Percentiles rank a stretch among this genome's conserved stretches.
Evolutionary conservation across 2,797 vertebrate genomes (phyloP).

Genomic region (Arnoldichthys spilopterus): DNA sequence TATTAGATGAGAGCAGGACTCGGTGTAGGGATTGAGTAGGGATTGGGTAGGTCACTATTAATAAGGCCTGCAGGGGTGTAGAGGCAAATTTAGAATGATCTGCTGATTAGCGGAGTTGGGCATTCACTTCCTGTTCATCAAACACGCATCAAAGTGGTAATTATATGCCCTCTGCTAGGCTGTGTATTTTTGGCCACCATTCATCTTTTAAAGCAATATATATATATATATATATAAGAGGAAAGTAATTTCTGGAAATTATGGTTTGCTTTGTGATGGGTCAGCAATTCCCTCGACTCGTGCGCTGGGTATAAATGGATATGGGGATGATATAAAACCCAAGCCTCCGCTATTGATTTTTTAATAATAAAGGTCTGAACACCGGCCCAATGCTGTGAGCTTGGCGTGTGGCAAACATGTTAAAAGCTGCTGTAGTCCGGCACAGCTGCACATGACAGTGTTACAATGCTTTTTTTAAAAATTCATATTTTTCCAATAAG

Average conservation of each 20-base stretch:
- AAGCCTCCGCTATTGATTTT: constrained; percentile 53
- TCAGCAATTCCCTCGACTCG: constrained; percentile 36
- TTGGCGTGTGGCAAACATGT: constrained; percentile 27
- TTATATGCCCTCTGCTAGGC: constrained; percentile 27
- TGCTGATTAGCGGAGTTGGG: constrained; percentile 33
- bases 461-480: not conserved
- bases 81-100: constrained; percentile 40
- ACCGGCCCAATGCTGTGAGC: constrained; percentile 34
- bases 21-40: not conserved
- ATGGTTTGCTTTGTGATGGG: constrained; percentile 39
- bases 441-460: not conserved
- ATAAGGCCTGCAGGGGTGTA: constrained; percentile 19
- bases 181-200: constrained; percentile 27
- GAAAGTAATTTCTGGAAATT: constrained; percentile 37
- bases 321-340: constrained; percentile 42
- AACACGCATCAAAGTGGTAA: constrained; percentile 40
- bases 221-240: constrained; percentile 5
- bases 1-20: constrained; percentile 19
- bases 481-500: not conserved
- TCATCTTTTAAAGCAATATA: constrained; percentile 20
- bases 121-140: constrained; percentile 31
- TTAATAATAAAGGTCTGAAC: constrained; percentile 56
- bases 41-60: constrained; percentile 9
- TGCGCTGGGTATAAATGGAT: constrained; percentile 31
- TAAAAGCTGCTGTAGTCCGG: constrained; percentile 18